Base-by-base conservation (phyloP, 2,797 vertebrate genomes). In the Myotis daubentonii region DNA sequence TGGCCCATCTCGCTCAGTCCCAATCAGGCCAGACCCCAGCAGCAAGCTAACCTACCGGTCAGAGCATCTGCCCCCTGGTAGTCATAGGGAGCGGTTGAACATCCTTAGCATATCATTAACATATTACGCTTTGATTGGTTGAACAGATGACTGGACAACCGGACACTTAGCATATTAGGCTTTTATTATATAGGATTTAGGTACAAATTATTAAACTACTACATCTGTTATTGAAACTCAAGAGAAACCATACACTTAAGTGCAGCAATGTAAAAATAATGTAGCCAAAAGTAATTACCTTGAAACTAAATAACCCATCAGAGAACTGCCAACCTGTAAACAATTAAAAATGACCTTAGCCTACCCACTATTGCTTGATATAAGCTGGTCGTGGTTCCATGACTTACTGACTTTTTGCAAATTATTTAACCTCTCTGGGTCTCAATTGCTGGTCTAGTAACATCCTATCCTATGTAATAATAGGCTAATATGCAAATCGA, bases 191-290 rank as follows among this genome's bases (percentile, higher is more conserved):
- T 47, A 47, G 12, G 47, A 76, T 38, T 88, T 57, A 80, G 12
- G 70, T 68, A 68, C 33, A 89, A 91, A 90, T 79, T 89, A 91
- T 53, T 89, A 91, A 87, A 91, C 53, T 71, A 76, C 4, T 44
- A 72, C 23, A 79, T 94, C 25, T 51, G 49, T 66, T 22, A 89
- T 2, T 57, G 28, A 96, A 85, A 57, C n/a, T 53, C 83, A 78
- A 10, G 66, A 75, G 62, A 95, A 94, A 74, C 25, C 44, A 78
- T 12, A 96, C 23, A 72, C 16, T 36, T 71, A 74, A 92, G 28
- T 28, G 17, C 47, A 91, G 25, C 25, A 94, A 82, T 66, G 53
- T 83, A 89, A 92, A 89, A 20, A 83, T 22, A 51, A 78, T 51
- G 5, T 51, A 28, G 36, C 75, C 76, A 66, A 81, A 87, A 60